Evolutionary conservation across 2,113 vertebrate species (phyloP).

Genomic region (Pelusios castaneus): DNA sequence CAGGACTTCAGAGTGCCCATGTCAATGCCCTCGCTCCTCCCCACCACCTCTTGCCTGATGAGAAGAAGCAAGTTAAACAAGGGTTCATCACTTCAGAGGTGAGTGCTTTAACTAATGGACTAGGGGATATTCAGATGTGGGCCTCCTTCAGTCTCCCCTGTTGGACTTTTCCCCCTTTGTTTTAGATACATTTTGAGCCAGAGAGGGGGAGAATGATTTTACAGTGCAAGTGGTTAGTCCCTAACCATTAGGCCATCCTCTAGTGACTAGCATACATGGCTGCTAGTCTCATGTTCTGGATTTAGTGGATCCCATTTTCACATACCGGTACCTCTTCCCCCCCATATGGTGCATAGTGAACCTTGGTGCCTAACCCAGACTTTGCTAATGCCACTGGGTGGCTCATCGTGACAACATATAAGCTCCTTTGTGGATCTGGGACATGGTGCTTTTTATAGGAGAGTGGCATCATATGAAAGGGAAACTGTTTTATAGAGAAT

Average conservation of each 20-base stretch:
- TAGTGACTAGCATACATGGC: not conserved
- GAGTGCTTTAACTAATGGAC: not conserved
- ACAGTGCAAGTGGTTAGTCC: not conserved
- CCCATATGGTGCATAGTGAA: not conserved
- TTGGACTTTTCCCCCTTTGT: not conserved
- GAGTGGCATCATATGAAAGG: not conserved
- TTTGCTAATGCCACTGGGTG: not conserved
- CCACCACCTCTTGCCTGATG: not conserved
- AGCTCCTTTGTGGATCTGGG: not conserved
- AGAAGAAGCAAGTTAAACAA: not conserved
- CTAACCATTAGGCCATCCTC: not conserved
- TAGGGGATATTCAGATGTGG: not conserved
- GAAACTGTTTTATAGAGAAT: not conserved
- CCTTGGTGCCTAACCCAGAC: not conserved
- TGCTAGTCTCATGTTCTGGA: not conserved
- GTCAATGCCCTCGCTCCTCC: too few species aligned
- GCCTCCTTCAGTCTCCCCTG: not conserved
- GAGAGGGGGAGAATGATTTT: not conserved
- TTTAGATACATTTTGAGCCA: not conserved
- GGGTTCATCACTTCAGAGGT: not conserved
- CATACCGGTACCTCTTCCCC: not conserved
- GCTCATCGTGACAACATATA: not conserved
- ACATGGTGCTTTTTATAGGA: not conserved
- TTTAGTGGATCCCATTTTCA: not conserved
- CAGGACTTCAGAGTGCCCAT: not conserved